phyloP scores from a whole-genome alignment of 2,113 vertebrate species.

The Drymodes brunneopygia region DNA sequence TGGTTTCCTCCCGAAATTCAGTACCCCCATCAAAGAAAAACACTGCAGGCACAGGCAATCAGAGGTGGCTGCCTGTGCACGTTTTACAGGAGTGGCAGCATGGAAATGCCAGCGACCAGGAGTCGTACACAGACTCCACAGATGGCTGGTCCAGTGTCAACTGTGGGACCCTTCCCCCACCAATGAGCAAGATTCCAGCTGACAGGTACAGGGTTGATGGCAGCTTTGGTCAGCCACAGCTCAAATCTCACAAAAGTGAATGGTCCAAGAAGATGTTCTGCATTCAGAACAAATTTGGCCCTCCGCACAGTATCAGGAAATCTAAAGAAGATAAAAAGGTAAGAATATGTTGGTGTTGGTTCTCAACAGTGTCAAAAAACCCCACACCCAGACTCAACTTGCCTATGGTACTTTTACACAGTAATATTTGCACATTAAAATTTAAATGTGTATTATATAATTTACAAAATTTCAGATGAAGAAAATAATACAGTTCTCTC shows the following conservation, averaged over 20 bases:
- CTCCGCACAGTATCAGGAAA: slow-evolving; percentile 76
- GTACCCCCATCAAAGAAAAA: slow-evolving; percentile 77
- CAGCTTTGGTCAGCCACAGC: slow-evolving; percentile 73
- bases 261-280: slow-evolving; percentile 90
- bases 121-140: slow-evolving; percentile 94
- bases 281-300: slow-evolving; percentile 74
- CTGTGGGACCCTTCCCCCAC: slow-evolving; percentile 93
- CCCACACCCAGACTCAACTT: neutral
- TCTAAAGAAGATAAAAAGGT: slow-evolving; percentile 91
- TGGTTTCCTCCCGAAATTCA: slow-evolving; percentile 74
- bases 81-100: slow-evolving; percentile 91
- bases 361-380: neutral
- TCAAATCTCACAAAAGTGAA: slow-evolving; percentile 81
- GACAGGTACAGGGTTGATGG: slow-evolving; percentile 91
- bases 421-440: neutral
- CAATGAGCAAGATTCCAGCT: slow-evolving; percentile 97
- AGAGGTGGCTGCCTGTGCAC: slow-evolving; percentile 91
- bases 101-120: slow-evolving; percentile 88
- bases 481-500: neutral
- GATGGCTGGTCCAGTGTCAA: slow-evolving; percentile 97
- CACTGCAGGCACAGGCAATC: slow-evolving; percentile 46
- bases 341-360: neutral
- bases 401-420: neutral
- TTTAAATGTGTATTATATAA: neutral
- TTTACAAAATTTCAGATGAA: neutral